These are phyloP conservation scores for Lasiommata megera DNA, from an alignment of 2,888 invertebrate genomes.

Conservation along the genomic window DNA sequence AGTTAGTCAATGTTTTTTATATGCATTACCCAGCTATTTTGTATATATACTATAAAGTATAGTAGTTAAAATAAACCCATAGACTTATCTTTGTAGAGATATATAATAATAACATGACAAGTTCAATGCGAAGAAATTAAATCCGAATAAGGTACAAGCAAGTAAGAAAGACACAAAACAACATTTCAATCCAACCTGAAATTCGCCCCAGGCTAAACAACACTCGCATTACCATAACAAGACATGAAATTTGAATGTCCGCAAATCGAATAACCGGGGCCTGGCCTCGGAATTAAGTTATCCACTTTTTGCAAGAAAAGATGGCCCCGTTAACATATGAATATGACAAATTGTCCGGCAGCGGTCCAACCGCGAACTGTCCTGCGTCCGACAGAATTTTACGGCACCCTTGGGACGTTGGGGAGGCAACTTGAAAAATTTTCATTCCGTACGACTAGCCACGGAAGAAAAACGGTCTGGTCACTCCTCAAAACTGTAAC, in stretches of 20 bases:
- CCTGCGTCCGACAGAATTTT: conserved; percentile 71
- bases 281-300: conserved; percentile 73
- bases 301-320: conserved; percentile 81
- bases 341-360: conserved; percentile 81
- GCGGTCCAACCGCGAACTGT: conserved; percentile 65
- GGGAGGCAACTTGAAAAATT: conserved; percentile 79
- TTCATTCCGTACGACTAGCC: conserved; percentile 72
- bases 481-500: conserved; percentile 81
- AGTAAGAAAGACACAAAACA: background rate
- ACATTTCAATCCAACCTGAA: conserved; percentile 24
- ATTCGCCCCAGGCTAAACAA: conserved; percentile 65
- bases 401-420: conserved; percentile 73
- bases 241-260: conserved; percentile 79
- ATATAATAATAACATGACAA: too few species aligned
- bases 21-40: too few species aligned
- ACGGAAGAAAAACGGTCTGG: conserved; percentile 75
- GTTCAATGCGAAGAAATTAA: background rate
- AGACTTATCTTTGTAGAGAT: too few species aligned
- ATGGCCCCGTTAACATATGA: conserved; percentile 81
- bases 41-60: too few species aligned
- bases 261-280: conserved; percentile 73
- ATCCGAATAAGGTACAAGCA: background rate
- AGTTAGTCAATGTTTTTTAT: too few species aligned
- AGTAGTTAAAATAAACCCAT: too few species aligned
- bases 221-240: conserved; percentile 80